Percentiles rank a stretch among this genome's conserved stretches.
Evolutionary conservation across 2,797 vertebrate genomes (phyloP).

Genomic region (Clamator glandarius): DNA sequence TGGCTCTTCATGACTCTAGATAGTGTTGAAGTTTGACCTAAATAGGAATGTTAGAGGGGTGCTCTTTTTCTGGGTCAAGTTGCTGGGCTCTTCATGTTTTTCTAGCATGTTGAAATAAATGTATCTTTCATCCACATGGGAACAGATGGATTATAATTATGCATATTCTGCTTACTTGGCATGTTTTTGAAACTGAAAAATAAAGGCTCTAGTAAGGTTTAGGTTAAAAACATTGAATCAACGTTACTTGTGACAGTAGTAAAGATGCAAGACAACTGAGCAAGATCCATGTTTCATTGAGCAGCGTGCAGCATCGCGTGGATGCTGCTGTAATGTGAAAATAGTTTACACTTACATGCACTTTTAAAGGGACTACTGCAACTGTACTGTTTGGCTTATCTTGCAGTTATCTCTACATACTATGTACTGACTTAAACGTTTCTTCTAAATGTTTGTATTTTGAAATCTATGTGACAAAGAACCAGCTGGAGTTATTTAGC

Average conservation of each 20-base stretch:
- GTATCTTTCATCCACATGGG: background rate
- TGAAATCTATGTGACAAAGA: background rate
- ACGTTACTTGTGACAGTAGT: background rate
- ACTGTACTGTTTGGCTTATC: background rate
- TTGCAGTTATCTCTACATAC: background rate
- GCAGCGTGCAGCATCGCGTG: background rate
- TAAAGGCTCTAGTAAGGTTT: background rate
- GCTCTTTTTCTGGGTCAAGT: background rate
- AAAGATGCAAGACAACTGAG: background rate
- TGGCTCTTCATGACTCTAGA: background rate
- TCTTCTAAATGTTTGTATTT: background rate
- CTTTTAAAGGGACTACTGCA: background rate
- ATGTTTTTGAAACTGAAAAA: background rate
- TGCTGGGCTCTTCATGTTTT: background rate
- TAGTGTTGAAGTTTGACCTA: background rate
- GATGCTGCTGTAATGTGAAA: background rate
- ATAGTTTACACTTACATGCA: background rate
- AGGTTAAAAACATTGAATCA: background rate
- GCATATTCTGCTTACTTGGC: background rate
- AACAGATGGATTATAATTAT: background rate
- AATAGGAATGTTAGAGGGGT: background rate
- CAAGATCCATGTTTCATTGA: background rate
- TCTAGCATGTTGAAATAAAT: background rate
- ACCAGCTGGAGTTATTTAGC: background rate
- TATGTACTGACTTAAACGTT: background rate